These are phyloP conservation scores for Pogonus chalceus DNA, from an alignment of 1,140 invertebrate genomes.

Conservation along the genomic window DNA sequence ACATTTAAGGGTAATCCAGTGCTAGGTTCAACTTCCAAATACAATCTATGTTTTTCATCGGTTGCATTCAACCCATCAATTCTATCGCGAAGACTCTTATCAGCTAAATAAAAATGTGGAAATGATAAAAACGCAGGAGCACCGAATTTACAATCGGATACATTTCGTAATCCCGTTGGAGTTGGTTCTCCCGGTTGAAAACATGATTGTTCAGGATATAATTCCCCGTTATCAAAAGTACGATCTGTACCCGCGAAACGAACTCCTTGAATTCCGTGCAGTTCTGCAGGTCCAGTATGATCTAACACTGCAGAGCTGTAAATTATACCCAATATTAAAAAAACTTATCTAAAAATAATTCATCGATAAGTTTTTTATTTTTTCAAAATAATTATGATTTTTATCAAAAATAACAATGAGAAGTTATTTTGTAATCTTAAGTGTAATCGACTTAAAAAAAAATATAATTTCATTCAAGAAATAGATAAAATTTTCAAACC, in stretches of 20 bases:
- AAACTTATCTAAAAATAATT: too few species aligned
- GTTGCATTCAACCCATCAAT: slow-evolving; percentile 63
- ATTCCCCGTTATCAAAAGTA: slow-evolving; percentile 59
- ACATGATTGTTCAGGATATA: slow-evolving; percentile 46
- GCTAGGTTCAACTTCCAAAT: slow-evolving; percentile 59
- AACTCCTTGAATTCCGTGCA: slow-evolving; percentile 45
- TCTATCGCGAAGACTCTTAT: slow-evolving; percentile 48
- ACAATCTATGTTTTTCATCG: slow-evolving; percentile 55
- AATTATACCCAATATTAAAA: too few species aligned
- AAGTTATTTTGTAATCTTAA: too few species aligned
- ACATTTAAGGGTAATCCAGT: slow-evolving; percentile 59
- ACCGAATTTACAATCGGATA: slow-evolving; percentile 56
- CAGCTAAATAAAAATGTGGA: slow-evolving; percentile 78
- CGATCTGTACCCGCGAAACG: slow-evolving; percentile 47
- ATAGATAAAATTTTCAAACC: too few species aligned
- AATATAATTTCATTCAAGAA: too few species aligned
- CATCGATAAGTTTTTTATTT: too few species aligned
- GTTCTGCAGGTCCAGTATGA: slow-evolving; percentile 26
- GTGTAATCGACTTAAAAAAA: too few species aligned
- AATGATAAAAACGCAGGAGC: slow-evolving; percentile 73
- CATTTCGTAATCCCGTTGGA: slow-evolving; percentile 52
- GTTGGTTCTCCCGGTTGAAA: slow-evolving; percentile 37
- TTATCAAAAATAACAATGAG: too few species aligned
- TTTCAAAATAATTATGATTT: too few species aligned
- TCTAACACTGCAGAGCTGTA: slow-evolving; percentile 35